phyloP scores from a whole-genome alignment of 2,888 invertebrate species.

The Pandemis heparana region DNA sequence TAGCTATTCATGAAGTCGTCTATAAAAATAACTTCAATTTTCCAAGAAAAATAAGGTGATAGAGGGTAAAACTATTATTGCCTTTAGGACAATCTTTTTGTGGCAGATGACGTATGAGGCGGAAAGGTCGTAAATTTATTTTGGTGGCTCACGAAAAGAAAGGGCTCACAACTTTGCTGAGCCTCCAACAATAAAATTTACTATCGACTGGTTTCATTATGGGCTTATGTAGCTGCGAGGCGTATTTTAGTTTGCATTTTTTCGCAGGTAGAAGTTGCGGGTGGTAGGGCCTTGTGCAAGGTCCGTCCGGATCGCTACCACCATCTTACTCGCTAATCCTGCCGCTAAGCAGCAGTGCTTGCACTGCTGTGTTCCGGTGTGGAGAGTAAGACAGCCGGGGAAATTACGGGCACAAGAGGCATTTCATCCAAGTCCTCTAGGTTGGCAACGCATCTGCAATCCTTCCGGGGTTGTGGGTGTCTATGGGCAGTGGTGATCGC shows the following conservation, averaged over 20 bases:
- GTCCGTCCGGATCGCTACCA: too few relatives aligned
- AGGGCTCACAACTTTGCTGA: constrained; percentile 2
- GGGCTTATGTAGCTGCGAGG: neutral
- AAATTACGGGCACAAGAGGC: too few relatives aligned
- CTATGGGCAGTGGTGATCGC: too few relatives aligned
- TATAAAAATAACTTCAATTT: constrained; percentile 19
- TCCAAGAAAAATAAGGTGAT: constrained; percentile 13
- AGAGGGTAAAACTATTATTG: constrained; percentile 24
- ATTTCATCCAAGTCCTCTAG: too few relatives aligned
- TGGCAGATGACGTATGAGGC: constrained; percentile 18
- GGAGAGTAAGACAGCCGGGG: too few relatives aligned
- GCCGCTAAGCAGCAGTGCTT: too few relatives aligned
- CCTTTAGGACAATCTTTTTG: constrained; percentile 28
- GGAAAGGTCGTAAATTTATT: constrained; percentile 20
- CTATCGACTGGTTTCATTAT: constrained; percentile 11
- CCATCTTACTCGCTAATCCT: too few relatives aligned
- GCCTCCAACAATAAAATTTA: constrained; percentile 9
- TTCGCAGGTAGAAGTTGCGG: too few relatives aligned
- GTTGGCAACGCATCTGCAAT: too few relatives aligned
- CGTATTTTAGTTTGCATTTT: neutral
- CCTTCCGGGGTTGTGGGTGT: too few relatives aligned
- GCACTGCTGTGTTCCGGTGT: too few relatives aligned
- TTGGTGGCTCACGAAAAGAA: constrained; percentile 16
- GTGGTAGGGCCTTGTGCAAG: too few relatives aligned
- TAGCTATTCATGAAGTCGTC: constrained; percentile 17